Base-by-base conservation (phyloP, 2,888 invertebrate species). In the Dicroscelio sp. region DNA sequence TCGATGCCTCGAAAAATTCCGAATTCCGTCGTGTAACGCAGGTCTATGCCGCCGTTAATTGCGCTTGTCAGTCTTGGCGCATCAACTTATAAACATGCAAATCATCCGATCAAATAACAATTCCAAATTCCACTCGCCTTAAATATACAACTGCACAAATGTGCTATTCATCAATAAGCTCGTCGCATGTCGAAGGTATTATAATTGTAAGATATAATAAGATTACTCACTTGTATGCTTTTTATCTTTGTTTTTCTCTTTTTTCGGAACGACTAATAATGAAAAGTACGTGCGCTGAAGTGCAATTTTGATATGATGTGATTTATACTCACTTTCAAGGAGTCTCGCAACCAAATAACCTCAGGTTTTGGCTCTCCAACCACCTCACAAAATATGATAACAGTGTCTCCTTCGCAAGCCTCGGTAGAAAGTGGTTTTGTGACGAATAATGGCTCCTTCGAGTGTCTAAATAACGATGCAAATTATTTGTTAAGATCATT, bases 291-390 rank as follows among this genome's bases (percentile, higher is more conserved):
- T 48, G 14, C 12, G 20, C 20, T 58, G 58, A 25, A 8, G 27
- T 33, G 33, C 48, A 48, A 17, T 33, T 38, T 33, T 30, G 52
- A 43, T 27, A 35, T 6, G 35, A 52, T 31, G 30, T 35, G 31
- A 35, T 17, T 23, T 65, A 65, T 43, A 95, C 97, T 97, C 97
- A 99, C 99, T 98, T 98, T 98, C 38, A 99, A 97, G 97, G 98
- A 98, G 96, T 99, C 99, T 94, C 99, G 97, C 2, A 99, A 97
- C 99, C 99, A 99, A 93, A 98, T 97, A 23, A 99, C 98, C 94
- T 99, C 98, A 30, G 99, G 99, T 95, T 98, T 98, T 0, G 99
- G 99, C 97, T 99, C 98, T 0, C 99, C 99, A 52, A 98, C 98
- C 27, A 99, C 99, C 96, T 99, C 99, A 95, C 99, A 99, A 89